These are phyloP conservation scores for Rhynchonycteris naso DNA, from an alignment of 2,797 vertebrate species.

Conservation along the genomic window DNA sequence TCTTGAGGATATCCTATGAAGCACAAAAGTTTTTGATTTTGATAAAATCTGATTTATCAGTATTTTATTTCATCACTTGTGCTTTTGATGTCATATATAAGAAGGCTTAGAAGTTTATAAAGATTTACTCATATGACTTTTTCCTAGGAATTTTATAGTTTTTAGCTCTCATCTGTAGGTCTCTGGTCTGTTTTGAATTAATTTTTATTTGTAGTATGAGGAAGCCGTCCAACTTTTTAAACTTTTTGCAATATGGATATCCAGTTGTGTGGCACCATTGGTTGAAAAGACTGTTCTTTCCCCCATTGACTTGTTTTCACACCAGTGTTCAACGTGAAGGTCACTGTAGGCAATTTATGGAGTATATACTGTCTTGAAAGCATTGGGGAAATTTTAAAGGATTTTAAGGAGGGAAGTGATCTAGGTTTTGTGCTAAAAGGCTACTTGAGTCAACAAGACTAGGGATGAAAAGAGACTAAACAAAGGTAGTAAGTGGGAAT, in stretches of 20 bases:
- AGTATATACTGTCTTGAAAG: slow-evolving; percentile 42
- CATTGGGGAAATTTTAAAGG: not conserved
- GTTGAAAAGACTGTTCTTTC: slow-evolving; percentile 19
- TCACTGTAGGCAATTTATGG: slow-evolving; percentile 22
- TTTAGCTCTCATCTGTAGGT: not conserved
- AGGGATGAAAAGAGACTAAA: not conserved
- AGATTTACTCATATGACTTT: slow-evolving; percentile 9
- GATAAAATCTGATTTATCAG: not conserved
- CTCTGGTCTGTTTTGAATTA: not conserved
- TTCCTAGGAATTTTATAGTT: not conserved
- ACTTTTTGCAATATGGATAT: not conserved
- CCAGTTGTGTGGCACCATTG: not conserved
- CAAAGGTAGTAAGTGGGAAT: not conserved
- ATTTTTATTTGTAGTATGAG: slow-evolving; percentile 33
- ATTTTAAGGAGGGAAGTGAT: slow-evolving; percentile 41
- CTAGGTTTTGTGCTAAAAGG: not conserved
- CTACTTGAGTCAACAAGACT: not conserved
- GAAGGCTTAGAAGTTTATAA: slow-evolving; percentile 2
- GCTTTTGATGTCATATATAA: slow-evolving; percentile 21
- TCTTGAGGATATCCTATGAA: slow-evolving; percentile 24
- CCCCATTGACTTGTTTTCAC: not conserved
- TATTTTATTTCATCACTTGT: not conserved
- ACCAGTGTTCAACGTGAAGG: not conserved
- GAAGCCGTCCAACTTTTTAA: not conserved
- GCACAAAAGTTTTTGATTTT: not conserved